A percentile compares a stretch with the other conserved stretches of the same genome.
phyloP scores from a whole-genome alignment of 2,797 vertebrate genomes.

The Australoheros facetus region DNA sequence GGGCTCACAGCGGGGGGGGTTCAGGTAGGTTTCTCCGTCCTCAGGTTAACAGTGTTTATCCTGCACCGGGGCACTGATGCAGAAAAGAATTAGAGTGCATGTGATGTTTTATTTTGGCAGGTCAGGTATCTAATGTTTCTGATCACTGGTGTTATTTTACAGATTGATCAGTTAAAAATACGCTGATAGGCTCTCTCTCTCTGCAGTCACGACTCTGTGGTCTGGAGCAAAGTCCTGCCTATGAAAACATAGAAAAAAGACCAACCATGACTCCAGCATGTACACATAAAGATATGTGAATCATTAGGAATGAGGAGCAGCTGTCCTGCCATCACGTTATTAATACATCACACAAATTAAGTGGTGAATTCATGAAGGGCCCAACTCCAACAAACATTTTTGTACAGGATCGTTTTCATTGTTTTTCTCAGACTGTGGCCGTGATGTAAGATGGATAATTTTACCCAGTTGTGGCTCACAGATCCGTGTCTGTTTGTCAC shows the following conservation, averaged over 20 bases:
- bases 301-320: neutral
- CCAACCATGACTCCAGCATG: neutral
- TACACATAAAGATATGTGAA: neutral
- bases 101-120: neutral
- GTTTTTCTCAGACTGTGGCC: neutral
- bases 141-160: too few species aligned
- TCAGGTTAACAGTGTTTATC: too few species aligned
- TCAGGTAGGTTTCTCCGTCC: neutral
- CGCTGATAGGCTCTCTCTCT: neutral
- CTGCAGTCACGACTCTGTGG: neutral
- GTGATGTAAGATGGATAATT: neutral
- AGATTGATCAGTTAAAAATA: neutral
- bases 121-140: neutral
- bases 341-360: rapidly evolving
- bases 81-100: neutral
- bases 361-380: neutral
- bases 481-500: neutral
- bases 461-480: rapidly evolving
- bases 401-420: neutral
- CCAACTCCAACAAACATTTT: rapidly evolving
- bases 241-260: neutral
- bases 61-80: neutral
- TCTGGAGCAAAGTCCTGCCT: neutral
- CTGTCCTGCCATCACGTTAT: neutral
- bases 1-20: neutral